Percentiles rank a stretch among this genome's conserved stretches.
Evolutionary conservation across 2,113 vertebrate species (phyloP).

Genomic region (Megaleporinus macrocephalus): DNA sequence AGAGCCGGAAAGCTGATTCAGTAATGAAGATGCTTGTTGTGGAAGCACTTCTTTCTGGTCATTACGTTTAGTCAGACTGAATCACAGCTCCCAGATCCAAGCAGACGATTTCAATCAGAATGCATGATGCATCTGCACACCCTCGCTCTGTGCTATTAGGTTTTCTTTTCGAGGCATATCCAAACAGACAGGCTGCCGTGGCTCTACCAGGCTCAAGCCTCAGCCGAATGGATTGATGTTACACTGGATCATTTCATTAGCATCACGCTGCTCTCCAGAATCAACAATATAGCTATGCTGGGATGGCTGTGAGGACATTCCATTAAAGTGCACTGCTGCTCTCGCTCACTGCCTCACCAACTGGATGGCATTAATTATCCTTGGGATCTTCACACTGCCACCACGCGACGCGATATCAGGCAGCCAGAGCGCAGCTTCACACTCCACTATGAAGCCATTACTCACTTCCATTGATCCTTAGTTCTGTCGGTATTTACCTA

Average conservation of each 20-base stretch:
- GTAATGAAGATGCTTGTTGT: slow-evolving; percentile 5
- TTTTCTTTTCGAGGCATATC: not conserved
- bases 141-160: not conserved
- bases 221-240: not conserved
- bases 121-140: not conserved
- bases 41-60: slow-evolving; percentile 27
- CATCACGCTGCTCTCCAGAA: not conserved
- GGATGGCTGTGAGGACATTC: not conserved
- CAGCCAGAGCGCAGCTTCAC: slow-evolving; percentile 47
- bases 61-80: slow-evolving; percentile 24
- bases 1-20: not conserved
- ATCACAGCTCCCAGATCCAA: slow-evolving; percentile 8
- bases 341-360: not conserved
- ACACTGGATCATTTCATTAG: slow-evolving; percentile 1
- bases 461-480: not conserved
- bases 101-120: not conserved
- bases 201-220: not conserved
- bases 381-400: slow-evolving; percentile 58
- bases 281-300: not conserved
- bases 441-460: not conserved
- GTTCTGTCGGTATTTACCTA: not conserved
- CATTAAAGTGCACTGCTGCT: not conserved
- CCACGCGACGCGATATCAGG: slow-evolving; percentile 56
- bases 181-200: not conserved
- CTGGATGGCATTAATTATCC: slow-evolving; percentile 51